Percentiles rank a stretch among this genome's conserved stretches.
phyloP scores from a whole-genome alignment of 2,888 invertebrate species.

The Meiosimyza decipiens region DNA sequence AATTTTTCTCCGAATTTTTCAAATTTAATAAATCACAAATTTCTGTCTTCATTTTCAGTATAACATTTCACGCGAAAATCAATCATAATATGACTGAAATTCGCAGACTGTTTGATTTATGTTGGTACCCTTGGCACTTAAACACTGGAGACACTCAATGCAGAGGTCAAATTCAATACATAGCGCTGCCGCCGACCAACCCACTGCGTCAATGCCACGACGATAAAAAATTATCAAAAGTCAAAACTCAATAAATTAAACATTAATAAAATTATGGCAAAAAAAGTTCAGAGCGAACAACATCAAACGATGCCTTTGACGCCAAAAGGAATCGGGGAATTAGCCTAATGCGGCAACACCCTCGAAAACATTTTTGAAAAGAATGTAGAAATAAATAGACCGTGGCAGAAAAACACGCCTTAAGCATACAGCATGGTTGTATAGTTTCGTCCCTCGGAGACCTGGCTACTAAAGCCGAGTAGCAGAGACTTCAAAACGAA shows the following conservation, averaged over 20 bases:
- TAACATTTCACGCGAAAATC: conserved; percentile 4
- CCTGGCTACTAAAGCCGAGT: neutral
- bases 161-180: conserved; percentile 18
- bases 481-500: conserved; percentile 9
- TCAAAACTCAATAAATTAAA: conserved; percentile 46
- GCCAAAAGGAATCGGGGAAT: conserved; percentile 2
- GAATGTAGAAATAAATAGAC: conserved; percentile 10
- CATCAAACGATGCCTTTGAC: conserved; percentile 7
- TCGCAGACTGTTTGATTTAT: neutral
- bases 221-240: conserved; percentile 48
- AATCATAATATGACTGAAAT: conserved; percentile 8
- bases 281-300: conserved; percentile 9
- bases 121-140: neutral
- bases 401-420: conserved; percentile 5
- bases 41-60: too few species aligned
- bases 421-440: neutral
- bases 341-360: conserved; percentile 18
- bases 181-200: neutral
- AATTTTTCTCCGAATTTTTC: too few species aligned
- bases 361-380: neutral
- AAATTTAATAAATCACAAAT: too few species aligned
- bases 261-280: conserved; percentile 45
- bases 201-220: neutral
- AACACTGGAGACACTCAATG: neutral
- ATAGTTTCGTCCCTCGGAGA: neutral